These are phyloP conservation scores for Tragulus kanchil DNA, from an alignment of 2,113 vertebrate genomes.

Conservation along the genomic window DNA sequence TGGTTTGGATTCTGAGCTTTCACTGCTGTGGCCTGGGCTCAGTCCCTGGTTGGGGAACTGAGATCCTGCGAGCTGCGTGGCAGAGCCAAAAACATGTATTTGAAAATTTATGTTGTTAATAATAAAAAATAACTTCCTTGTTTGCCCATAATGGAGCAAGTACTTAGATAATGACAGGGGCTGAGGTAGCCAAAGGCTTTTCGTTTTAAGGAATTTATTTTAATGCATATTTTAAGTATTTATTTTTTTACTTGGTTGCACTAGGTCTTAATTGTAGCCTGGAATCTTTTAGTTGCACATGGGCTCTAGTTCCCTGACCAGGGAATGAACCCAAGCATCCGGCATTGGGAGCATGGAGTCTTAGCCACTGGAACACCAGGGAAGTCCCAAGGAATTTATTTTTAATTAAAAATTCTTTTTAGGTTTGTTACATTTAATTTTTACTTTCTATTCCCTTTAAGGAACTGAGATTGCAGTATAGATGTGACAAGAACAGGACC, in stretches of 20 bases:
- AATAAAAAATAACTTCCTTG: background rate
- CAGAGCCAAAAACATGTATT: background rate
- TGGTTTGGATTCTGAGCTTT: background rate
- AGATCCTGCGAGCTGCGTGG: background rate
- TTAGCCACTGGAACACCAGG: too few species aligned
- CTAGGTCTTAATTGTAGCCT: too few species aligned
- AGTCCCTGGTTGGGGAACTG: background rate
- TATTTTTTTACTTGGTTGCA: too few species aligned
- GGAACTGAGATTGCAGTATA: background rate
- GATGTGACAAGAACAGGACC: background rate
- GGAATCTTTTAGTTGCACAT: too few species aligned
- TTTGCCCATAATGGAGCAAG: background rate
- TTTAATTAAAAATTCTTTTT: background rate
- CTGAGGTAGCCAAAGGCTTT: background rate
- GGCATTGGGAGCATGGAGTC: too few species aligned
- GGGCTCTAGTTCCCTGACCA: too few species aligned
- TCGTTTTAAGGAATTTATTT: background rate
- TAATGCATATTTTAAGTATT: too few species aligned
- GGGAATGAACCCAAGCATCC: too few species aligned
- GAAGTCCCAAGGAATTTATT: too few species aligned
- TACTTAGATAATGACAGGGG: conserved; percentile 2
- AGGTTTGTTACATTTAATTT: background rate
- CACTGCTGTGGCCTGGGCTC: background rate
- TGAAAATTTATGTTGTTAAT: conserved; percentile 18
- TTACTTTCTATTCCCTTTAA: background rate